These are phyloP conservation scores for Zapornia atra DNA, from an alignment of 2,113 vertebrate genomes.

Conservation along the genomic window DNA sequence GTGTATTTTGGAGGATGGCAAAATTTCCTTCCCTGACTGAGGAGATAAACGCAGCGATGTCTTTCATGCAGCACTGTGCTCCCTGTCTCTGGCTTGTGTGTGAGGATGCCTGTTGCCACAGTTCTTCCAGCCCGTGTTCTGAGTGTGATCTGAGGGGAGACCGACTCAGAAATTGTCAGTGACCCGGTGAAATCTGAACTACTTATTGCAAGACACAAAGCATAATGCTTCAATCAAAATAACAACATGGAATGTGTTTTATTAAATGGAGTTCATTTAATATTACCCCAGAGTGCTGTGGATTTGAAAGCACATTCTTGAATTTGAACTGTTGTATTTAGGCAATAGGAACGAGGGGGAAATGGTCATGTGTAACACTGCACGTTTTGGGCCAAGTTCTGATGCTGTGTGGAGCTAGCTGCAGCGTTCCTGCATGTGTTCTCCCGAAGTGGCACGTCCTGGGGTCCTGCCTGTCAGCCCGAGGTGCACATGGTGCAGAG, in stretches of 20 bases:
- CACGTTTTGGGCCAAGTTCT: neutral
- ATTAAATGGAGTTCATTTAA: constrained; percentile 33
- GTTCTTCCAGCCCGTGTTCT: neutral
- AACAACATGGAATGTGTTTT: constrained; percentile 59
- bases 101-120: neutral
- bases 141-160: neutral
- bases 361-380: neutral
- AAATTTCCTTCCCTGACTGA: neutral
- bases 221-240: constrained; percentile 17
- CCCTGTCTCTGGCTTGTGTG: neutral
- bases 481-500: neutral
- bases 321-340: neutral
- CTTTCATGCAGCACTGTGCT: neutral
- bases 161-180: neutral
- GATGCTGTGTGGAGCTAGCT: neutral
- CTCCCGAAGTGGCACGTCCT: neutral
- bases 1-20: neutral
- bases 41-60: neutral
- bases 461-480: neutral
- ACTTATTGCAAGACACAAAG: neutral
- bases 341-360: neutral
- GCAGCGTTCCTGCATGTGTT: accelerated
- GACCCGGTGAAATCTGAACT: constrained; percentile 32
- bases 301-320: constrained; percentile 11
- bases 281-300: constrained; percentile 27